Evolutionary conservation across 2,888 invertebrate species (phyloP).

Genomic region (Tolmerus cingulatus): DNA sequence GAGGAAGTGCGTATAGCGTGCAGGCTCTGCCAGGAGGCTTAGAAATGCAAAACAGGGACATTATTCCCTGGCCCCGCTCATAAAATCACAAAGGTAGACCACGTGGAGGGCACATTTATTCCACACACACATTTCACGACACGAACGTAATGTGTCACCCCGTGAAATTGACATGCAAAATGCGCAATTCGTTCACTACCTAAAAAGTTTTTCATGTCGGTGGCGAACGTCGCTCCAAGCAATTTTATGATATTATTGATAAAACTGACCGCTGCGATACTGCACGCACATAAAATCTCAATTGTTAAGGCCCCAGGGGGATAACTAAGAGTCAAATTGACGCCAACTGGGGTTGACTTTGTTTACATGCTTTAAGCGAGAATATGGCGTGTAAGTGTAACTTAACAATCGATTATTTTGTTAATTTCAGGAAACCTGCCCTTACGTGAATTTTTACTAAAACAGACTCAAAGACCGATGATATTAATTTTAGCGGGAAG

Average conservation of each 20-base stretch:
- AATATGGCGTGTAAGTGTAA: background rate
- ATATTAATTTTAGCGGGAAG: too few species aligned
- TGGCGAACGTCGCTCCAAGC: background rate
- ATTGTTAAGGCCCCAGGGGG: background rate
- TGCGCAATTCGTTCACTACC: background rate
- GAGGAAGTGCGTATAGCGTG: background rate
- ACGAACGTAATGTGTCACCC: slow-evolving; percentile 25
- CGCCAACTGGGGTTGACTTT: background rate
- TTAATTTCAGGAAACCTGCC: background rate
- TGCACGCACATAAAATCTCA: slow-evolving; percentile 2
- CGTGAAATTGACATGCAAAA: slow-evolving; percentile 27
- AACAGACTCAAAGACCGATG: too few species aligned
- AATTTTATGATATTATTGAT: slow-evolving; percentile 22
- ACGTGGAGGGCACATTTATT: background rate
- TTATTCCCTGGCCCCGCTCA: background rate
- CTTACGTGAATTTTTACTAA: too few species aligned
- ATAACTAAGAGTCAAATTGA: background rate
- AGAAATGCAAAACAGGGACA: slow-evolving; percentile 20
- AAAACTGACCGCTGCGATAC: slow-evolving; percentile 12
- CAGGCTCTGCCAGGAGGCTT: background rate
- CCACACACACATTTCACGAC: background rate
- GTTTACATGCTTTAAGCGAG: background rate
- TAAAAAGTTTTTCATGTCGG: background rate
- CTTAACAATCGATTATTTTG: background rate
- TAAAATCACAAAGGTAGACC: slow-evolving; percentile 2